These are phyloP conservation scores for Acanthacorydalis orientalis DNA, from an alignment of 2,888 invertebrate genomes.

Conservation along the genomic window DNA sequence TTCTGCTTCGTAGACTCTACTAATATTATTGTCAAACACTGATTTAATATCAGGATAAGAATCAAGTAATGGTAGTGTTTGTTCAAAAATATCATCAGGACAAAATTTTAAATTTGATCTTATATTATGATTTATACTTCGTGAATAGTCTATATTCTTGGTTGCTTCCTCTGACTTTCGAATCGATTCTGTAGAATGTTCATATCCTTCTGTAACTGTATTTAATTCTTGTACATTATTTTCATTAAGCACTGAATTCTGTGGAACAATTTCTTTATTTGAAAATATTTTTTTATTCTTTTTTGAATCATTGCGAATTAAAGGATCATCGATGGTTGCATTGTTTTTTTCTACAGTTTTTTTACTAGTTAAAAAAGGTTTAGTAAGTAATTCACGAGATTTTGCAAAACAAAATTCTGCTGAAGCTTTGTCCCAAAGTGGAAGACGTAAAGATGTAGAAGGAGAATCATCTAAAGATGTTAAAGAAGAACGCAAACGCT, in stretches of 20 bases:
- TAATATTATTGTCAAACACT: background rate
- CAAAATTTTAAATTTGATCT: background rate
- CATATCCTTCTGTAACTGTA: background rate
- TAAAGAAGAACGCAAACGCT: conserved; percentile 32
- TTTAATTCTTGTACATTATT: background rate
- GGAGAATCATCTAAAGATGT: conserved; percentile 32
- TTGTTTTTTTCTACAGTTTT: conserved; percentile 4
- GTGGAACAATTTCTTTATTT: background rate
- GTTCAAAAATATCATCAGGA: background rate
- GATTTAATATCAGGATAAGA: conserved; percentile 21
- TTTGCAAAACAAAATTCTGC: conserved; percentile 58
- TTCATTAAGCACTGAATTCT: background rate
- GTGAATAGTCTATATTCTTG: too few relatives aligned
- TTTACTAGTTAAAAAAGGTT: conserved; percentile 25
- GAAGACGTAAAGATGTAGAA: conserved; percentile 32
- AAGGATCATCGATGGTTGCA: background rate
- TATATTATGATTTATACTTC: too few relatives aligned
- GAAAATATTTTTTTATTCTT: background rate
- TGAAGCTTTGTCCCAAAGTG: conserved; percentile 55
- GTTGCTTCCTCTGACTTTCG: background rate
- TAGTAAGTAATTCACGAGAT: conserved; percentile 47
- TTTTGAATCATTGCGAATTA: conserved; percentile 3
- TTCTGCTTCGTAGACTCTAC: background rate
- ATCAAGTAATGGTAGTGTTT: conserved; percentile 16
- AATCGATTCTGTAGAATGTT: background rate